Evolutionary conservation across 2,888 invertebrate genomes (phyloP), one percentile per base, ranked within the genome.

Genomic region (Meteorus colon): DNA sequence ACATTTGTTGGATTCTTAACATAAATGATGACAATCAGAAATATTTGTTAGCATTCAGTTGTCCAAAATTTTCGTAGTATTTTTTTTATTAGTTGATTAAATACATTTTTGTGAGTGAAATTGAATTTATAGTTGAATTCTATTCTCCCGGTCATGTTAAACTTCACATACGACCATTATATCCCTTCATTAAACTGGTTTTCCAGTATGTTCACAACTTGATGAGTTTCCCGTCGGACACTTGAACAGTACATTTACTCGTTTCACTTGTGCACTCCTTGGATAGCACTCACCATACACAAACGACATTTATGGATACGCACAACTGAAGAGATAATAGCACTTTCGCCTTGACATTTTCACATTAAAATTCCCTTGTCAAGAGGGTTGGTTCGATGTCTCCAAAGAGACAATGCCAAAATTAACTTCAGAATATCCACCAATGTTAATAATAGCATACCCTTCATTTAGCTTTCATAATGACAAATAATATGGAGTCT

Each of bases 181-280:
- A 48, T 16, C n/a, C n/a, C n/a, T n/a, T n/a, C 16, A 14, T 4
- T 48, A n/a, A 48, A n/a, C 48, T 24, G n/a, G 48, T n/a, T n/a
- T 34, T 8, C 29, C 27, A 10, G 3, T 29, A 16, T 10, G 29
- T 19, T 27, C 34, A 48, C 19, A 27, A 73, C 67, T 73, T 55
- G 24, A 24, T 4, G 27, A 41, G 19, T 16, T 14, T 51, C 55
- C 69, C 19, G 29, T 24, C 27, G 55, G n/a, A 16, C 31, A 31
- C 14, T 55, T 69, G 55, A 55, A 69, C 51, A 69, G 69, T 55
- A 69, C 68, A 78, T 68, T 63, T 73, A 74, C 78, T 75, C 71
- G 76, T 72, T 68, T 63, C 74, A 74, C 78, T 75, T 68, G 77
- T 70, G 73, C 72, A 55, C 34, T n/a, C 5, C 4, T n/a, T n/a